These are phyloP conservation scores for Mactra quadrangularis DNA, from an alignment of 1,140 invertebrate genomes.

Conservation along the genomic window DNA sequence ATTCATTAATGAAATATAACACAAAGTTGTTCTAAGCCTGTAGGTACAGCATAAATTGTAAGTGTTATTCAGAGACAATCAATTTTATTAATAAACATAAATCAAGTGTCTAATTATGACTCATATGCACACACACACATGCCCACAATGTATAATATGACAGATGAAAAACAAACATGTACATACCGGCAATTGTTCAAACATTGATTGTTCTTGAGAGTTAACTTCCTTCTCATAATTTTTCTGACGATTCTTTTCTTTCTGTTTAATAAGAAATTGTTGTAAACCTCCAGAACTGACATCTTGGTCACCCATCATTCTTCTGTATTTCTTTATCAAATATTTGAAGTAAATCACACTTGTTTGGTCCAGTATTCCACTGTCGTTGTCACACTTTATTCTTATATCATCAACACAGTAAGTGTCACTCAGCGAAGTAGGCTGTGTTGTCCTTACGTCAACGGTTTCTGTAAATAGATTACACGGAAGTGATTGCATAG, in stretches of 20 bases:
- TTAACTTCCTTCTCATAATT: conserved; percentile 11
- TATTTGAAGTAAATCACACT: conserved; percentile 65
- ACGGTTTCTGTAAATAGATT: conserved; percentile 9
- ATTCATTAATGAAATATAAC: too few species aligned
- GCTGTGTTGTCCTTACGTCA: conserved; percentile 19
- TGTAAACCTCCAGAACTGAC: conserved; percentile 75
- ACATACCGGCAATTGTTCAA: conserved; percentile 76
- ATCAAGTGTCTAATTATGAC: too few species aligned
- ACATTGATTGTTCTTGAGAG: conserved; percentile 46
- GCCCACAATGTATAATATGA: too few species aligned
- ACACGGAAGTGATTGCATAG: conserved; percentile 44
- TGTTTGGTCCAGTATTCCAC: conserved; percentile 36
- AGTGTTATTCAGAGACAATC: too few species aligned
- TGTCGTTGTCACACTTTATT: not conserved
- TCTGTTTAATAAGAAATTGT: conserved; percentile 74
- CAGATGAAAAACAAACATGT: too few species aligned
- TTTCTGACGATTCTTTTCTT: conserved; percentile 49
- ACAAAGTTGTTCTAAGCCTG: too few species aligned
- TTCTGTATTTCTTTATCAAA: conserved; percentile 75
- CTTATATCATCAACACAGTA: not conserved
- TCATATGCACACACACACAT: too few species aligned
- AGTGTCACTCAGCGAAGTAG: not conserved
- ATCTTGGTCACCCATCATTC: conserved; percentile 65
- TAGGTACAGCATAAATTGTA: too few species aligned
- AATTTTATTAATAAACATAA: too few species aligned